phyloP scores from a whole-genome alignment of 2,888 invertebrate genomes.

The Tachina fera region DNA sequence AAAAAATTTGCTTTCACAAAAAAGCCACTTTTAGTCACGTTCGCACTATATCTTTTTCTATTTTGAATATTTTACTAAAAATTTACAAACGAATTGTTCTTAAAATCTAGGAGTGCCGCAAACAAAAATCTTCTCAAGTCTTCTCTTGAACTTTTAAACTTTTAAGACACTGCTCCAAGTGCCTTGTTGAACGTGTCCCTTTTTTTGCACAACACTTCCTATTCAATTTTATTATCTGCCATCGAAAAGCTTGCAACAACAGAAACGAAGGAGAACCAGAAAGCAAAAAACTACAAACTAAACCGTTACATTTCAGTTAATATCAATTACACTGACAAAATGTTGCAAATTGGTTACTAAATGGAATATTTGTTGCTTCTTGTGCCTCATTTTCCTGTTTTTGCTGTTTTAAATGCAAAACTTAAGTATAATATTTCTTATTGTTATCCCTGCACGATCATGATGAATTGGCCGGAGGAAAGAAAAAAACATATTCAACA shows the following conservation, averaged over 20 bases:
- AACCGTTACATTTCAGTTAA: conserved; percentile 55
- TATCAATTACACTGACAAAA: conserved; percentile 68
- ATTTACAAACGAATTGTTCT: background rate
- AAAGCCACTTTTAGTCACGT: too few species aligned
- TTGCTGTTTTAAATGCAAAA: conserved; percentile 43
- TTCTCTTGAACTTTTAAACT: background rate
- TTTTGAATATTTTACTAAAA: background rate
- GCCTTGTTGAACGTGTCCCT: conserved; percentile 32
- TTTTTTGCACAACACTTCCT: conserved; percentile 31
- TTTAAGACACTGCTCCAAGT: conserved; percentile 17
- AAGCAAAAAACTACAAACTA: conserved; percentile 32
- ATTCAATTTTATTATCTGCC: conserved; percentile 46
- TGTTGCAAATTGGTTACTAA: conserved; percentile 61
- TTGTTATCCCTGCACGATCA: conserved; percentile 60
- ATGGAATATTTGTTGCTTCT: conserved; percentile 55
- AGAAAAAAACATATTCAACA: background rate
- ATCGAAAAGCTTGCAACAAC: conserved; percentile 41
- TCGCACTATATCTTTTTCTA: too few species aligned
- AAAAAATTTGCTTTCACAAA: too few species aligned
- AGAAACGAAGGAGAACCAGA: background rate
- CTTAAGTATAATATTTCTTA: conserved; percentile 57
- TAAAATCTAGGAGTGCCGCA: background rate
- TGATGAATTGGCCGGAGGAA: conserved; percentile 46
- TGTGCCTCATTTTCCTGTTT: background rate
- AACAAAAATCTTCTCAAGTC: too few species aligned